phyloP scores from a whole-genome alignment of 2,888 invertebrate genomes.

The Ophioninae sp. region DNA sequence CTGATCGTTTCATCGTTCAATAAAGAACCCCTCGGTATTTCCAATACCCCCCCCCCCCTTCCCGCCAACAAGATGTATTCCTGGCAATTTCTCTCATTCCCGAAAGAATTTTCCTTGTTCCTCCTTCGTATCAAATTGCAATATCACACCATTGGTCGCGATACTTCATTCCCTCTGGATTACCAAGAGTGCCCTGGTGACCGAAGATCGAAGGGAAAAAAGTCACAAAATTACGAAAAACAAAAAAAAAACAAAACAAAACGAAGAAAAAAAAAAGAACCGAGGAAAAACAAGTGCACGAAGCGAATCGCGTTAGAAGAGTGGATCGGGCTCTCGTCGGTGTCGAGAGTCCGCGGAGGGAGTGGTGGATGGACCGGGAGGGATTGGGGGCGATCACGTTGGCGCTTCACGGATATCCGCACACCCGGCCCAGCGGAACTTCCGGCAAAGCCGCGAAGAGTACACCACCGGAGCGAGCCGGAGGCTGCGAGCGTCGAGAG shows the following conservation, averaged over 20 bases:
- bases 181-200: neutral
- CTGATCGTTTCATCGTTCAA: no score
- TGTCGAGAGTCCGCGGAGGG: slow-evolving; percentile 21
- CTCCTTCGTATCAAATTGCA: neutral
- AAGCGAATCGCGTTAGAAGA: slow-evolving; percentile 17
- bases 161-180: neutral
- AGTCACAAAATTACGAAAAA: neutral
- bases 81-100: no score
- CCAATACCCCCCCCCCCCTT: no score
- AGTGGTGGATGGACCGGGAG: slow-evolving; percentile 7
- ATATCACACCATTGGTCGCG: neutral
- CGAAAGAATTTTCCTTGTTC: no score
- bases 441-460: slow-evolving; percentile 49
- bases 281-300: neutral
- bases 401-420: slow-evolving; percentile 59
- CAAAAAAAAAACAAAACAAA: neutral
- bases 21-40: no score
- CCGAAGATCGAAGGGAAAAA: neutral
- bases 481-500: neutral
- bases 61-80: no score
- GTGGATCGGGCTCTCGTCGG: slow-evolving; percentile 19
- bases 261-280: neutral
- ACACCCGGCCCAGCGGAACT: slow-evolving; percentile 57
- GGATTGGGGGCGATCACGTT: slow-evolving; percentile 47
- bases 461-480: slow-evolving; percentile 31